phyloP scores from a whole-genome alignment of 2,797 vertebrate species.

The Rousettus madagascariensis region DNA sequence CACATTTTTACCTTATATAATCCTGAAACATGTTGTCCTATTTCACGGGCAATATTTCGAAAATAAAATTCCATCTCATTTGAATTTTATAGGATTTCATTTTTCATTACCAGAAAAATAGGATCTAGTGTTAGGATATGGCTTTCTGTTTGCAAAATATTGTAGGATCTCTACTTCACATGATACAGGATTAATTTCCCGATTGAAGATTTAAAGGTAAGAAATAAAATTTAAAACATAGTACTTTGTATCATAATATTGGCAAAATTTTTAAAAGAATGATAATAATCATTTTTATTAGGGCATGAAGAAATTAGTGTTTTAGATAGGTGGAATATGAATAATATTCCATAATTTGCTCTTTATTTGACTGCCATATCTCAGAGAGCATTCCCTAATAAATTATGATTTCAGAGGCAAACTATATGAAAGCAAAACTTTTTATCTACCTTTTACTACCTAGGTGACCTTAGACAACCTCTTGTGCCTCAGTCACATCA shows the following conservation, averaged over 20 bases:
- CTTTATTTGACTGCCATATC: background rate
- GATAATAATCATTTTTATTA: background rate
- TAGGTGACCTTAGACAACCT: background rate
- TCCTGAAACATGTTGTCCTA: background rate
- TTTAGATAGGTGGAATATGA: background rate
- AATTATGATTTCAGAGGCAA: background rate
- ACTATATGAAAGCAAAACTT: background rate
- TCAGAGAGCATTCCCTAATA: background rate
- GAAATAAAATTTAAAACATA: background rate
- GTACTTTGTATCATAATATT: background rate
- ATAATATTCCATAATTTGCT: background rate
- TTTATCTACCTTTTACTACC: background rate
- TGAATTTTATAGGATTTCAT: background rate
- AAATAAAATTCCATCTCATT: background rate
- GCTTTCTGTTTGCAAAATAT: background rate
- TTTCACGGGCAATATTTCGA: background rate
- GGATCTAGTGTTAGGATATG: background rate
- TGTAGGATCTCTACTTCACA: background rate
- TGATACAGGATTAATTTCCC: background rate
- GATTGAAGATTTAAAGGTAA: background rate
- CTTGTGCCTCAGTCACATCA: background rate
- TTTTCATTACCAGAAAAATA: background rate
- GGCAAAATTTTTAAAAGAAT: background rate
- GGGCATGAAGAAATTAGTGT: background rate
- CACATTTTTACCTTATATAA: background rate